Percentiles rank a stretch among this genome's conserved stretches.
Conservation (phyloP, 2,797 vertebrate species). For the Labeo calbasu region DNA sequence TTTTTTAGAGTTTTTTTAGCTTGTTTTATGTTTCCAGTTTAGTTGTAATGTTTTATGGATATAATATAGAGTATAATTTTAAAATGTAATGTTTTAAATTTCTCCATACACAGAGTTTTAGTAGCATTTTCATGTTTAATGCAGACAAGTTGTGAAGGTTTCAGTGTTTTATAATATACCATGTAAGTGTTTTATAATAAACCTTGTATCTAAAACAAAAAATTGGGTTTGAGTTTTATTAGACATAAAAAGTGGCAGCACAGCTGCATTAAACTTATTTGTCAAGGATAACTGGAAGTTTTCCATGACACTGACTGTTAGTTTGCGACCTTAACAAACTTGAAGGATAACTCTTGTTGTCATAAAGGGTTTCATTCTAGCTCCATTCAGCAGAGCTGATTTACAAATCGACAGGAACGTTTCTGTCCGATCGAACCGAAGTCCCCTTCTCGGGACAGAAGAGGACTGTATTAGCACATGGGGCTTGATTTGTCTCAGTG, state of each 20-base stretch:
- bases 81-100: background rate
- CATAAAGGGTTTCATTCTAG: background rate
- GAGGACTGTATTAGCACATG: slow-evolving; percentile 44
- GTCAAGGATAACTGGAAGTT: background rate
- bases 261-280: no score
- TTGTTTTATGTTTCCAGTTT: background rate
- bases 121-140: background rate
- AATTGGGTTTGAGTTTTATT: no score
- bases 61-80: background rate
- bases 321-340: background rate
- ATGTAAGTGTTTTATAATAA: background rate
- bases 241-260: no score
- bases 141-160: background rate
- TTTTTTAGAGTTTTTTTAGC: background rate
- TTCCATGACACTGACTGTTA: background rate
- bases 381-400: slow-evolving; percentile 1
- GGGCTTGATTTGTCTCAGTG: slow-evolving; percentile 56
- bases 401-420: slow-evolving; percentile 23
- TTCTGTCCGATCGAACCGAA: background rate
- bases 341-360: background rate
- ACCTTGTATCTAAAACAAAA: background rate
- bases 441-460: slow-evolving; percentile 37
- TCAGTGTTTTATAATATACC: background rate
- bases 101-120: background rate
- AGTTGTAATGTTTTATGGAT: background rate